Base-by-base conservation (phyloP, 2,113 vertebrate genomes). In the Piprites chloris region DNA sequence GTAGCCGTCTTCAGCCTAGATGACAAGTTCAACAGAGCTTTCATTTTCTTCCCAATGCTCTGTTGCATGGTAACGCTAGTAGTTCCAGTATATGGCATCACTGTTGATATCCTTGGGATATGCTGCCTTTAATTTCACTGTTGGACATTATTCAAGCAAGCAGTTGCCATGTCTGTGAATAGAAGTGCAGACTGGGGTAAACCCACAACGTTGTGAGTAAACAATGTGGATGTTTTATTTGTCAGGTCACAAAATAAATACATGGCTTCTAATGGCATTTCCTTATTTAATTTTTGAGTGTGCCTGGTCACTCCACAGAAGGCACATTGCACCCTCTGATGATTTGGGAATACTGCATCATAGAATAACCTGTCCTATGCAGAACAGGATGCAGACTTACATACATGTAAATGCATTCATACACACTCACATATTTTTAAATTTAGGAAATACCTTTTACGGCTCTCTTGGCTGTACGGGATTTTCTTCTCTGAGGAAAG, bases 301-400 rank as follows among this genome's bases (percentile, higher is more conserved):
- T 80, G 55, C 28, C 49, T 87, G 42, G 33, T 90, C 8, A 17
- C 58, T 71, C 27, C 12, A 24, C 0, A 0, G 41, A 75, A 53
- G 65, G 33, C 52, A 63, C 33, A 28, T 75, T 26, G 2, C 21
- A 67, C 32, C 11, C 37, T 44, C 26, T 55, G 74, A 58, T 79
- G 49, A 85, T 71, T 7, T 87, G 79, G 41, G 87, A 78, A 62
- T 73, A 35, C 5, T 0, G 0, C 17, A 15, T 1, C 0, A 33
- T 23, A 16, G 18, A 35, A 28, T 65, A 68, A 63, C 17, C 9
- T 41, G 49, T 6, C 22, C 22, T 35, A 3, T 67, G 18, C 37
- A 61, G 33, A 71, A 44, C 2, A 11, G 59, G 58, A 47, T 69
- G 16, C 0, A 0, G 74, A 24, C 35, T 52, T 69, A 30, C 2